Conservation (phyloP, 2,113 vertebrate species). For the Muntiacus reevesi region DNA sequence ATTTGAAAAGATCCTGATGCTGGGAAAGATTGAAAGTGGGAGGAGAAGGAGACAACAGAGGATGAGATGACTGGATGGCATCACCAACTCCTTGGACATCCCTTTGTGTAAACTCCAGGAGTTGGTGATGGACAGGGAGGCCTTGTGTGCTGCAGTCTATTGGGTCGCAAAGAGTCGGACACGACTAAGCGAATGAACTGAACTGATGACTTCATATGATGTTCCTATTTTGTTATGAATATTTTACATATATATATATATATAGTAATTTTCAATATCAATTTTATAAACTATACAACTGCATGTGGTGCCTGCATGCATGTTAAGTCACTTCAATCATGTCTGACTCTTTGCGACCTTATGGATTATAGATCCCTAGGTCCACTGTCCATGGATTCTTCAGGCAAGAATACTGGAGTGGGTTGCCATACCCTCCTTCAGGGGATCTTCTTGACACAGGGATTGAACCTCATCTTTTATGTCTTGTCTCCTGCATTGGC, state of each 20-base stretch:
- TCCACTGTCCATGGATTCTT: neutral
- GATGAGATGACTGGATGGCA: neutral
- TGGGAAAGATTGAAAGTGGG: neutral
- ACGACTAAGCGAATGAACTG: neutral
- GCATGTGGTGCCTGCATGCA: neutral
- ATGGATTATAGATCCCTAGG: neutral
- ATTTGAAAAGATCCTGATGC: neutral
- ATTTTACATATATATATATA: neutral
- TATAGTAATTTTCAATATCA: neutral
- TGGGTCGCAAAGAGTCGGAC: neutral
- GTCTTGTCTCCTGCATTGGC: neutral
- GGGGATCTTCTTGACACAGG: neutral
- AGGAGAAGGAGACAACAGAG: neutral
- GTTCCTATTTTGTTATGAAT: neutral
- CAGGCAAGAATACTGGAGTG: neutral
- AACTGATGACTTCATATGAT: neutral
- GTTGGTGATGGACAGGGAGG: neutral
- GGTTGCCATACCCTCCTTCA: neutral
- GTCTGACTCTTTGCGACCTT: fast-evolving
- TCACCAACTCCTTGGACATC: neutral
- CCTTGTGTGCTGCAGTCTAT: neutral
- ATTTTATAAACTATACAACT: neutral
- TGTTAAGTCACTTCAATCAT: neutral
- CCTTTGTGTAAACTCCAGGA: neutral
- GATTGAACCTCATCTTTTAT: neutral